phyloP scores from a whole-genome alignment of 2,113 vertebrate genomes.

The Syngnathus typhle region DNA sequence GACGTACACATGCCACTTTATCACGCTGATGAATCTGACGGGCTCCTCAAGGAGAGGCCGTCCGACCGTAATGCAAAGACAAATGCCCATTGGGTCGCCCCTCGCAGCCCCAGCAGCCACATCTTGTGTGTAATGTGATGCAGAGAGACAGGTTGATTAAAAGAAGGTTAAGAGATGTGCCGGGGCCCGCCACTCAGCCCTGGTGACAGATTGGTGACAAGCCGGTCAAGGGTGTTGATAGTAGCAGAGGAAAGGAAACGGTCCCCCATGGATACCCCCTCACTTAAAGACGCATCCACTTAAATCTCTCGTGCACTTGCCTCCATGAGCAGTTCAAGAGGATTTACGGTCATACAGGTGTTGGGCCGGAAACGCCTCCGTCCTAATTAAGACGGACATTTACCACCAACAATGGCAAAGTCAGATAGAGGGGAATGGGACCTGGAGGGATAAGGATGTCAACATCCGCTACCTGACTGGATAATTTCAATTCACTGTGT shows the following conservation, averaged over 20 bases:
- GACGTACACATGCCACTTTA: constrained; percentile 51
- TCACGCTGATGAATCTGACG: constrained; percentile 70
- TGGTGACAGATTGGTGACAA: constrained; percentile 57
- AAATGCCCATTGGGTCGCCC: constrained; percentile 57
- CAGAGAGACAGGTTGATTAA: constrained; percentile 74
- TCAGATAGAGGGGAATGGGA: constrained; percentile 38
- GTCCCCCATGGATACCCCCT: constrained; percentile 17
- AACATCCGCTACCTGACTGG: constrained; percentile 37
- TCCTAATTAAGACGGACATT: constrained; percentile 55
- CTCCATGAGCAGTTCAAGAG: constrained; percentile 19
- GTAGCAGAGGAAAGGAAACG: constrained; percentile 22
- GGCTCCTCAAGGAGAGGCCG: constrained; percentile 69
- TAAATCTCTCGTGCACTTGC: constrained; percentile 1
- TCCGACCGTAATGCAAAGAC: constrained; percentile 63
- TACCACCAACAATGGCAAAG: constrained; percentile 33
- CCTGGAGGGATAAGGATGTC: constrained; percentile 27
- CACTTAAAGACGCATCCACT: neutral
- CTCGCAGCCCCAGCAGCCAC: constrained; percentile 27
- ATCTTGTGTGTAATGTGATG: constrained; percentile 69
- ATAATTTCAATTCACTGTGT: constrained; percentile 28
- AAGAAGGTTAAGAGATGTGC: constrained; percentile 67
- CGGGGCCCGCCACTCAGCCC: constrained; percentile 58
- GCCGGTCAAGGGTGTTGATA: constrained; percentile 55
- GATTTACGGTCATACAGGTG: constrained; percentile 54
- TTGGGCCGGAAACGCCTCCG: constrained; percentile 17